These are phyloP conservation scores for Anthoscopus minutus DNA, from an alignment of 2,113 vertebrate species.

Conservation along the genomic window DNA sequence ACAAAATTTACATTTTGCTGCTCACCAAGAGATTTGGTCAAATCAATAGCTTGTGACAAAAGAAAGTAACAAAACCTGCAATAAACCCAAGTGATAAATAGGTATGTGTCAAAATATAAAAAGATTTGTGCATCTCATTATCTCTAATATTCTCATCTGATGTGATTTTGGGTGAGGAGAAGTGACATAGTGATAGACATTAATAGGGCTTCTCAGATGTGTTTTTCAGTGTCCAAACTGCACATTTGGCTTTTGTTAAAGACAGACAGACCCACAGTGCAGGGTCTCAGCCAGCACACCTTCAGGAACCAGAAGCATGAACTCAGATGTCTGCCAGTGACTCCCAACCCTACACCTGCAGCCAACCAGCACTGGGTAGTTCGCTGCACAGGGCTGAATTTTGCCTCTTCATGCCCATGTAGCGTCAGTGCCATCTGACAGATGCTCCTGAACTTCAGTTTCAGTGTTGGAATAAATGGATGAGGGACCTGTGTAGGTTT, in stretches of 20 bases:
- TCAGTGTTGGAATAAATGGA: background rate
- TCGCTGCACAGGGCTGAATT: background rate
- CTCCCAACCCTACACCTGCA: background rate
- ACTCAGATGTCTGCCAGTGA: accelerated
- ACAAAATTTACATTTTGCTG: background rate
- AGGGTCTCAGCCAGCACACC: background rate
- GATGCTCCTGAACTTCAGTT: background rate
- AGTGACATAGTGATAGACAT: background rate
- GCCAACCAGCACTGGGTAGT: background rate
- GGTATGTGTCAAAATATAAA: background rate
- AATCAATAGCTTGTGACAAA: background rate
- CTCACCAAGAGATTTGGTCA: background rate
- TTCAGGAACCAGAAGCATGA: background rate
- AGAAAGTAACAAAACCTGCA: background rate
- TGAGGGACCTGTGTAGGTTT: background rate
- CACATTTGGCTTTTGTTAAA: accelerated
- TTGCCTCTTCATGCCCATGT: background rate
- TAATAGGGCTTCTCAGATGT: background rate
- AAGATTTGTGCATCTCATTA: background rate
- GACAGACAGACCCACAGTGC: background rate
- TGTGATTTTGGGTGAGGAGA: background rate
- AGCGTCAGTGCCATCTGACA: background rate
- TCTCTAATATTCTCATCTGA: background rate
- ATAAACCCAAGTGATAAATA: background rate
- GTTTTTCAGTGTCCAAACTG: background rate